Evolutionary conservation across 2,797 vertebrate genomes (phyloP).

Genomic region (Trematomus bernacchii): DNA sequence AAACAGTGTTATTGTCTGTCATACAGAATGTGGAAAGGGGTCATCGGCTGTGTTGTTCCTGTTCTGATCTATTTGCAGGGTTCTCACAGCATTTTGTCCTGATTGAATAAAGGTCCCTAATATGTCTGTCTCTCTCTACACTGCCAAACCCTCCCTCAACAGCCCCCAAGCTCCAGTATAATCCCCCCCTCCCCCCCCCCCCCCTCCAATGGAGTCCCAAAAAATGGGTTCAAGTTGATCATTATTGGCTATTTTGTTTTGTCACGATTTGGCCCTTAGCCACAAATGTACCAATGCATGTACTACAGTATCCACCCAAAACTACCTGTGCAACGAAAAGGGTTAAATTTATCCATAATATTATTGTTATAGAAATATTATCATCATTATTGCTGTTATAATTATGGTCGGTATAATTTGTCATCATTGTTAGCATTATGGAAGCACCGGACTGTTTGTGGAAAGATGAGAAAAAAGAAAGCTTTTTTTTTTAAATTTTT

Average conservation of each 20-base stretch:
- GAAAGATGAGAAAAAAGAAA: constrained; percentile 82
- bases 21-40: constrained; percentile 58
- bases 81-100: constrained; percentile 58
- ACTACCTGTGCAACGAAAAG: constrained; percentile 84
- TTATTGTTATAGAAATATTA: constrained; percentile 86
- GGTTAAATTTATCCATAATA: constrained; percentile 77
- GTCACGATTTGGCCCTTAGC: constrained; percentile 65
- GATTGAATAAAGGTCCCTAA: constrained; percentile 58
- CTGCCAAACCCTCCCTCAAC: constrained; percentile 59
- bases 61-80: constrained; percentile 55
- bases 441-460: constrained; percentile 90
- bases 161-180: constrained; percentile 46
- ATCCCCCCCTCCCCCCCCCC: constrained; percentile 6
- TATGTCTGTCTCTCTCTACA: constrained; percentile 75
- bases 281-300: constrained; percentile 84
- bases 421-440: constrained; percentile 89
- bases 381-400: constrained; percentile 88
- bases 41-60: constrained; percentile 52
- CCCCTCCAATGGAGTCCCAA: constrained; percentile 30
- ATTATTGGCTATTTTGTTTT: constrained; percentile 35
- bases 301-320: constrained; percentile 85
- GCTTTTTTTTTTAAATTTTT: constrained; percentile 79
- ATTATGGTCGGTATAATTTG: constrained; percentile 90
- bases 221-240: constrained; percentile 36
- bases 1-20: constrained; percentile 72